These are phyloP conservation scores for Diplodus puntazzo DNA, from an alignment of 2,797 vertebrate species.

Conservation along the genomic window DNA sequence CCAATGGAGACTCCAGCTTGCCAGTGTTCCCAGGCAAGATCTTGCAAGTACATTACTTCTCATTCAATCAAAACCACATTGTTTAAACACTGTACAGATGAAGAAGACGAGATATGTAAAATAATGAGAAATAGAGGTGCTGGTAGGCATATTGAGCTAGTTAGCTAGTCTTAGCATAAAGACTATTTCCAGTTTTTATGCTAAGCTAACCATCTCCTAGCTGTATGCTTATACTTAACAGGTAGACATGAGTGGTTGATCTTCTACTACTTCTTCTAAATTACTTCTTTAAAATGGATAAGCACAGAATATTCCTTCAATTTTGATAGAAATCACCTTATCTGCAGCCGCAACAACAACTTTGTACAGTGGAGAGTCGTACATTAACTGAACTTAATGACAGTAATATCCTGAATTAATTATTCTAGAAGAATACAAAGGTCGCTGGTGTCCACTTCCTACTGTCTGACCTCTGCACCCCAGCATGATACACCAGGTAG, in stretches of 20 bases:
- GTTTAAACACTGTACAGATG: not conserved
- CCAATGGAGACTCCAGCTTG: not conserved
- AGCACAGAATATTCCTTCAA: not conserved
- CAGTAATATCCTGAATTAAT: not conserved
- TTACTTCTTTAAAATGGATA: not conserved
- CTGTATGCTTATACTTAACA: too few relatives aligned
- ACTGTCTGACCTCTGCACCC: conserved; percentile 43
- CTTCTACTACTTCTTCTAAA: not conserved
- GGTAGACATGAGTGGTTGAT: not conserved
- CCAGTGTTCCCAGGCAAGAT: not conserved
- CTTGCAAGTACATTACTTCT: not conserved
- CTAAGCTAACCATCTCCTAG: not conserved
- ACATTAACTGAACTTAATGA: not conserved
- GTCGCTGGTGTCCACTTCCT: conserved; percentile 29
- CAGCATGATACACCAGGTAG: conserved; percentile 45
- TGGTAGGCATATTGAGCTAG: not conserved
- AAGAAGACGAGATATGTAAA: conserved; percentile 12
- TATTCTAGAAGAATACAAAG: conserved; percentile 9
- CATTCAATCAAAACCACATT: not conserved
- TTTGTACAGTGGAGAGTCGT: not conserved
- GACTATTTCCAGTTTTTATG: not conserved
- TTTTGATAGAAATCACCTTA: not conserved
- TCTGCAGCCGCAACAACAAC: not conserved
- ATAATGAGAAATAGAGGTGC: not conserved
- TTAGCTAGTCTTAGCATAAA: too few relatives aligned